Percentiles rank a stretch among this genome's conserved stretches.
phyloP scores from a whole-genome alignment of 2,797 vertebrate species.

The Columba guinea region DNA sequence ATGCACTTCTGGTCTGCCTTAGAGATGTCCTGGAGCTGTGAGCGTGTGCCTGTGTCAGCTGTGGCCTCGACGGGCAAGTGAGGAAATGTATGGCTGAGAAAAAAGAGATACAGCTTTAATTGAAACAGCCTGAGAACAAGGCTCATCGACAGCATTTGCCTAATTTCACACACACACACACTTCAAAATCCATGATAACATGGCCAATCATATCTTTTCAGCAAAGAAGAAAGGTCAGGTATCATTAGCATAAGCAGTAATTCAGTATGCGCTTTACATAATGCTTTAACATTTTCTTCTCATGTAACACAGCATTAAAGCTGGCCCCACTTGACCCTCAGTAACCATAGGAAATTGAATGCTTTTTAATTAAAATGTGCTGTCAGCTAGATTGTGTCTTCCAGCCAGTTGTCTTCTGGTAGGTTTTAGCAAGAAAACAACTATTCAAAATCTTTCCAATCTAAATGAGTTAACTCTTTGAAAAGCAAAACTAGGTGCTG shows the following conservation, averaged over 20 bases:
- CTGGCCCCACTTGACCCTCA: constrained; percentile 76
- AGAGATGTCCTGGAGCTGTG: background rate
- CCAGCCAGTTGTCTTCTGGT: background rate
- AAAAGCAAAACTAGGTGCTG: background rate
- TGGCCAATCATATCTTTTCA: constrained; percentile 16
- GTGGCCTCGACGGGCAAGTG: background rate
- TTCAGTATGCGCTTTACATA: constrained; percentile 74
- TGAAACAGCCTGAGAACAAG: background rate
- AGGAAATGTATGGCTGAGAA: background rate
- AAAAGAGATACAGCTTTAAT: background rate
- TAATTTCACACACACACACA: background rate
- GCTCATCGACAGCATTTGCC: background rate
- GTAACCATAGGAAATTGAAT: constrained; percentile 65
- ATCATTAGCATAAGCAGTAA: constrained; percentile 72
- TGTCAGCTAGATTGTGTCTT: constrained; percentile 34
- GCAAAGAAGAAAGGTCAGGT: constrained; percentile 75
- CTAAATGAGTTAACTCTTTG: background rate
- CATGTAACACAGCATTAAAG: constrained; percentile 71
- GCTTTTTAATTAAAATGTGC: constrained; percentile 78
- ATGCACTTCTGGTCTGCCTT: background rate
- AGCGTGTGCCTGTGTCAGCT: background rate
- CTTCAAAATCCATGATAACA: constrained; percentile 1
- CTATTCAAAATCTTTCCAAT: background rate
- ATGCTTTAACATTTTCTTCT: constrained; percentile 66
- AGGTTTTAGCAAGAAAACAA: background rate